Evolutionary conservation across 1,140 invertebrate species (phyloP).

Genomic region (Pemphigus obesinymphae): DNA sequence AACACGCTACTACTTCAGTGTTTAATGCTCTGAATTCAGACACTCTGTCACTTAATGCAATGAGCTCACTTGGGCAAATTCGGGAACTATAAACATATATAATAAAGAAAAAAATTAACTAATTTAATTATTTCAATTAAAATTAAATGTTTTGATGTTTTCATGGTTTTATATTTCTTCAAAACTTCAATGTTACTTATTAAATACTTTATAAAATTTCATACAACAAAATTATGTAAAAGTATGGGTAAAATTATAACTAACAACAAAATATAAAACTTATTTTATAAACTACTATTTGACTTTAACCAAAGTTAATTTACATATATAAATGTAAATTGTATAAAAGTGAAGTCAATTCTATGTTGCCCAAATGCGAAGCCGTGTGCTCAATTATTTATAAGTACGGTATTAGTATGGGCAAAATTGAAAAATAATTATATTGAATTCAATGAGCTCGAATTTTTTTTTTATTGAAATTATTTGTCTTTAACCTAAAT

Average conservation of each 20-base stretch:
- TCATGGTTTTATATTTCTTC: no score
- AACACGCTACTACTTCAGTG: conserved; percentile 79
- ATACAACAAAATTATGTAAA: no score
- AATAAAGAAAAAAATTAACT: no score
- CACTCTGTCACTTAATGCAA: conserved; percentile 80
- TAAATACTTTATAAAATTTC: no score
- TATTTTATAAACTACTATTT: neutral
- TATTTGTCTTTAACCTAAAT: neutral
- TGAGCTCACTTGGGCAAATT: conserved; percentile 91
- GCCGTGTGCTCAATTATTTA: neutral
- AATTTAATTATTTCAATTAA: no score
- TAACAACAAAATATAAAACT: neutral
- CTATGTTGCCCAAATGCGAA: neutral
- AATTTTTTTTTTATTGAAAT: neutral
- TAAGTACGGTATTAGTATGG: conserved; percentile 7
- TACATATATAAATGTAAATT: neutral
- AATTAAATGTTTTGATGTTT: no score
- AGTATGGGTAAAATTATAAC: no score
- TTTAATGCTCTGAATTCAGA: conserved; percentile 81
- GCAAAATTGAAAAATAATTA: neutral
- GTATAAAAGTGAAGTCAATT: neutral
- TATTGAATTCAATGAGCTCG: no score
- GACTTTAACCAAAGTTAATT: neutral
- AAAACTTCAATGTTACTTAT: no score
- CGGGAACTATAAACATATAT: conserved; percentile 59